A percentile compares a stretch with the other conserved stretches of the same genome.
Conservation (phyloP, 2,888 invertebrate species). For the Bombyx huttoni region DNA sequence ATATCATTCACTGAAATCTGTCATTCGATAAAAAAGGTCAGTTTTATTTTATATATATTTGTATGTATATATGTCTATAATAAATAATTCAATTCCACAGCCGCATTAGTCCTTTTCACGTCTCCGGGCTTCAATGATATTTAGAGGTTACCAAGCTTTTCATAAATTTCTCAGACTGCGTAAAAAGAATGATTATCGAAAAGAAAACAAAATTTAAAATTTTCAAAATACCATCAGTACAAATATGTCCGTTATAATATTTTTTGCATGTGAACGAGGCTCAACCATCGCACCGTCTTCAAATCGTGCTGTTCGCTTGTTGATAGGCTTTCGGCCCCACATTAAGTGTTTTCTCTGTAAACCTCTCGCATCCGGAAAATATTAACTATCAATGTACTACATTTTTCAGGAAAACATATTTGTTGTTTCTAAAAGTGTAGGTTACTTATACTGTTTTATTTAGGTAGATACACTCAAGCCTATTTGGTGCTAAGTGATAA, state of each 20-base stretch:
- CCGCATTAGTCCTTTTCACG: no score
- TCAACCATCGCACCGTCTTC: conserved; percentile 23
- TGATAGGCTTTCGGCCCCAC: conserved; percentile 57
- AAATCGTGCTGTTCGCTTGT: conserved; percentile 48
- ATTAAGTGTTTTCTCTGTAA: conserved; percentile 51
- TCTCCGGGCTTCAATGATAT: no score
- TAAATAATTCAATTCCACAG: no score
- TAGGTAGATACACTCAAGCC: no score
- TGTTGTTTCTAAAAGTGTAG: not conserved
- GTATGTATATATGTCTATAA: no score
- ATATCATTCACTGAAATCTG: no score
- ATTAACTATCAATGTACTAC: conserved; percentile 8
- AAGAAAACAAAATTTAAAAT: not conserved
- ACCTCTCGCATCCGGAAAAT: conserved; percentile 19
- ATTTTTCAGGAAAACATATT: not conserved
- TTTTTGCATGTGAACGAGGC: conserved; percentile 11
- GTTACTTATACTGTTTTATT: not conserved
- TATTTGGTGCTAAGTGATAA: no score
- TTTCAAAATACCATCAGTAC: not conserved
- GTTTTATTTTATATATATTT: no score
- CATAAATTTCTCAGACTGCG: no score
- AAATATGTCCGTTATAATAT: not conserved
- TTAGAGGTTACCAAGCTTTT: no score
- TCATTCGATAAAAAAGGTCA: no score
- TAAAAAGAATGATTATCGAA: no score